Evolutionary conservation across 2,113 vertebrate species (phyloP).

Genomic region (Oostethus manadensis): DNA sequence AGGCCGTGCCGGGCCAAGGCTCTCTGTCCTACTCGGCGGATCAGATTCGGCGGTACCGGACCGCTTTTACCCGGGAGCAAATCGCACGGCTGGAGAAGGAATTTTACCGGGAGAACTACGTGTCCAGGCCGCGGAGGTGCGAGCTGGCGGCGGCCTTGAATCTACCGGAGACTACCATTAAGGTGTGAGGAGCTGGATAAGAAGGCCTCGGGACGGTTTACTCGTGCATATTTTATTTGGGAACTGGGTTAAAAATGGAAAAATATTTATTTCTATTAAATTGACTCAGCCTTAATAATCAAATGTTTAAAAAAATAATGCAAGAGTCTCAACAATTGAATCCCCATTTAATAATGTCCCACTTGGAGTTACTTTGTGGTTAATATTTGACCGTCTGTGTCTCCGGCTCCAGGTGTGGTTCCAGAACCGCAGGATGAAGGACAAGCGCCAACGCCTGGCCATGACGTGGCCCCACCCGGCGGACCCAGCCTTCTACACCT

Average conservation of each 20-base stretch:
- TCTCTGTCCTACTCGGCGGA: slow-evolving; percentile 85
- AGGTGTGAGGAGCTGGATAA: slow-evolving; percentile 69
- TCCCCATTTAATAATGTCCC: background rate
- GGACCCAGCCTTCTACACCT: slow-evolving; percentile 96
- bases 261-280: background rate
- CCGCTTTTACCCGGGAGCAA: slow-evolving; percentile 96
- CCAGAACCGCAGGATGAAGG: slow-evolving; percentile 99
- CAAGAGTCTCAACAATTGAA: too few relatives aligned
- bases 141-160: slow-evolving; percentile 94
- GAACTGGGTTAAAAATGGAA: too few relatives aligned
- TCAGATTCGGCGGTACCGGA: slow-evolving; percentile 95
- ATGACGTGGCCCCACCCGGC: slow-evolving; percentile 98
- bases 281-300: background rate
- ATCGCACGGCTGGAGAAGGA: slow-evolving; percentile 95
- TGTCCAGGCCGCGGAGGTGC: slow-evolving; percentile 92
- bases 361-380: slow-evolving; percentile 5
- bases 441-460: slow-evolving; percentile 93
- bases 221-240: too few relatives aligned
- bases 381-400: slow-evolving; percentile 58
- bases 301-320: too few relatives aligned
- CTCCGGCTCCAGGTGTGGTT: slow-evolving; percentile 88
- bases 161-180: slow-evolving; percentile 97
- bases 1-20: slow-evolving; percentile 69
- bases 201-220: too few relatives aligned
- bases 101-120: slow-evolving; percentile 97